Evolutionary conservation across 2,888 invertebrate genomes (phyloP).

Genomic region (Bugulina stolonifera): DNA sequence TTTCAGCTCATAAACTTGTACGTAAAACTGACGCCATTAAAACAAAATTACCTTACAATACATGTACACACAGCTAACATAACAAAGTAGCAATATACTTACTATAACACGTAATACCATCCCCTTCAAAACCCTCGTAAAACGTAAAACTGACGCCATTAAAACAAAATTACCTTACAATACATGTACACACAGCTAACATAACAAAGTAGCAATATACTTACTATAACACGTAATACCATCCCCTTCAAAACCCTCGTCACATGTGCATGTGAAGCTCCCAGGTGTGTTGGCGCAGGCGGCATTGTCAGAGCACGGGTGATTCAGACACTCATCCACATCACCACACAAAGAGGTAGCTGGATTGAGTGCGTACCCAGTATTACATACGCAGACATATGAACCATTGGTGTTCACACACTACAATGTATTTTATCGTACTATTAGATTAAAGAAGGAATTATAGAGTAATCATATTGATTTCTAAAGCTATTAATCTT

Average conservation of each 20-base stretch:
- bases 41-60: too few species aligned
- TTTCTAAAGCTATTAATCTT: too few species aligned
- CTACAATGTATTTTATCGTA: too few species aligned
- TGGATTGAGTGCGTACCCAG: neutral
- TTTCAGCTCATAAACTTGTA: too few species aligned
- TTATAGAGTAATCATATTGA: too few species aligned
- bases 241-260: neutral
- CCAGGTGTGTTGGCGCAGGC: neutral
- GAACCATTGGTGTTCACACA: neutral
- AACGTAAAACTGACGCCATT: too few species aligned
- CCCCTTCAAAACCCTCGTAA: neutral
- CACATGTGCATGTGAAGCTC: neutral
- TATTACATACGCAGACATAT: neutral
- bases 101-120: constrained; percentile 9
- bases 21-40: too few species aligned
- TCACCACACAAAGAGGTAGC: neutral
- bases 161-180: too few species aligned
- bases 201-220: too few species aligned
- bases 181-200: too few species aligned
- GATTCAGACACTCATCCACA: constrained; percentile 3
- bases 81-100: neutral
- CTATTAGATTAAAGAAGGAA: too few species aligned
- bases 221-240: constrained; percentile 4
- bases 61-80: too few species aligned
- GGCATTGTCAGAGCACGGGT: neutral